Evolutionary conservation across 2,888 invertebrate genomes (phyloP).

Genomic region (Arge pagana): DNA sequence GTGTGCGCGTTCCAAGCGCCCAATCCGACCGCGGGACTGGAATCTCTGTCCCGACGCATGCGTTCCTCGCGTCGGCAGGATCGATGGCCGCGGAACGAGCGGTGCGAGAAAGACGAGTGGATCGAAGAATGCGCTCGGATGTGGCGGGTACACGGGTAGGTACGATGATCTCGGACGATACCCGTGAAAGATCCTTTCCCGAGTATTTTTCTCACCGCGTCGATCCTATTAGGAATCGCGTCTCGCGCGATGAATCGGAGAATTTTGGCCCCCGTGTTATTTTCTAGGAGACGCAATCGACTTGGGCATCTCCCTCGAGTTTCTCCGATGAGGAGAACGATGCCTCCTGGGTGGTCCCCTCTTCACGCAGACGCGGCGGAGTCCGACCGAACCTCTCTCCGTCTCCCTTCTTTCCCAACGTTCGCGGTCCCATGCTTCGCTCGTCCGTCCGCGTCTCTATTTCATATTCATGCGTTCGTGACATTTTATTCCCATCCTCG

Average conservation of each 20-base stretch:
- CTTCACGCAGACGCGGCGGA: slow-evolving; percentile 26
- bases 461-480: no score
- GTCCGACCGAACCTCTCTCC: slow-evolving; percentile 7
- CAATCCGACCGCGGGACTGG: slow-evolving; percentile 1
- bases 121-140: slow-evolving; percentile 10
- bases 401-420: background rate
- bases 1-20: slow-evolving; percentile 2
- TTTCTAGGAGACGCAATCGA: background rate
- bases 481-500: no score
- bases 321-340: background rate
- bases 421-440: background rate
- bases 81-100: slow-evolving; percentile 17
- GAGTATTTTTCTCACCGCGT: no score
- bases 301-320: slow-evolving; percentile 9
- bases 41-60: background rate
- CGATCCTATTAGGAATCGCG: no score
- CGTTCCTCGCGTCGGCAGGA: slow-evolving; percentile 7
- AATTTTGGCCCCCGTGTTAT: no score
- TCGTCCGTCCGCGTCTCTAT: background rate
- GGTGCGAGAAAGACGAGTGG: slow-evolving; percentile 8
- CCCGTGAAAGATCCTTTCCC: no score
- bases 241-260: no score
- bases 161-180: background rate
- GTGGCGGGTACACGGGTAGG: background rate
- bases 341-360: slow-evolving; percentile 23